phyloP scores from a whole-genome alignment of 1,140 invertebrate genomes.

The Psix sp. region DNA sequence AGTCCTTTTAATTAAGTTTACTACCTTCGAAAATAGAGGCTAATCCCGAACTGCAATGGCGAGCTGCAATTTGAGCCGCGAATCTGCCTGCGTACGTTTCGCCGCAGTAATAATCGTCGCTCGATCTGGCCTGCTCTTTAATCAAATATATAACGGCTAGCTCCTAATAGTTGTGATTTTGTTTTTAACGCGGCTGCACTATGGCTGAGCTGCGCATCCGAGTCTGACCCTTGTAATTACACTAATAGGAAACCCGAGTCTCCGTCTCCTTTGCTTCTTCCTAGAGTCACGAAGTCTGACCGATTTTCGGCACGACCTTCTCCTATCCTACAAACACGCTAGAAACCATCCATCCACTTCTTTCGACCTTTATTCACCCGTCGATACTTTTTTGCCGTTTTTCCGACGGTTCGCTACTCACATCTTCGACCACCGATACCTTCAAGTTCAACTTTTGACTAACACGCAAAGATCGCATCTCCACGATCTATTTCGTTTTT shows the following conservation, averaged over 20 bases:
- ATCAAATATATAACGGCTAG: conserved; percentile 59
- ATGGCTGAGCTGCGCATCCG: conserved; percentile 22
- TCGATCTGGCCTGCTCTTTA: conserved; percentile 55
- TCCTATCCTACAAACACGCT: no score
- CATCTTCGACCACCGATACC: no score
- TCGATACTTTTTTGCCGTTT: no score
- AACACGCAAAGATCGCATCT: no score
- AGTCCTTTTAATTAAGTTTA: conserved; percentile 59
- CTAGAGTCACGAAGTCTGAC: conserved; percentile 32
- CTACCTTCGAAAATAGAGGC: conserved; percentile 45
- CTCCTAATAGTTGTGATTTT: conserved; percentile 58
- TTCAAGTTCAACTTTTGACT: no score
- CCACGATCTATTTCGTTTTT: no score
- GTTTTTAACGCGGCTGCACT: conserved; percentile 50
- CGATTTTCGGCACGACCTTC: conserved; percentile 16
- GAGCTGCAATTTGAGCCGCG: conserved; percentile 58
- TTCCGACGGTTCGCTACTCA: no score
- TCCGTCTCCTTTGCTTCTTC: conserved; percentile 22
- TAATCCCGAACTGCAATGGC: conserved; percentile 7
- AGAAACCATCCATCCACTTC: no score
- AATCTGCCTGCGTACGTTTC: conserved; percentile 49
- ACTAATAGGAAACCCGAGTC: conserved; percentile 54
- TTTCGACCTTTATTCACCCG: no score
- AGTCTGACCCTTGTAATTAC: conserved; percentile 57
- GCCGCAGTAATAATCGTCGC: conserved; percentile 53